phyloP scores from a whole-genome alignment of 2,113 vertebrate species.

The Catagonus wagneri region DNA sequence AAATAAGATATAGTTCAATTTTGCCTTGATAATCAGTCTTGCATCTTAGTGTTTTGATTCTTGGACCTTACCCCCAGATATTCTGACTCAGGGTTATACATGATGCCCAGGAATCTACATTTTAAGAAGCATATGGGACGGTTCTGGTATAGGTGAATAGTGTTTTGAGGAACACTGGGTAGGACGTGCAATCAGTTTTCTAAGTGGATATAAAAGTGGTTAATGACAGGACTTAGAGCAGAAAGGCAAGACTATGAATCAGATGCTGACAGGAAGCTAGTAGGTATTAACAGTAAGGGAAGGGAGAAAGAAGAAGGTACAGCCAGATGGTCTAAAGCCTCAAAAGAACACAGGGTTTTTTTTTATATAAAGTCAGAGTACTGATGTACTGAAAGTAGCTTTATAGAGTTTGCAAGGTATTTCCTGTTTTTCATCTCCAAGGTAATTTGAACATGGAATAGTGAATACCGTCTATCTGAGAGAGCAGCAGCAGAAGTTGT shows the following conservation, averaged over 20 bases:
- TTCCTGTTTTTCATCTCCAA: slow-evolving; percentile 3
- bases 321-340: neutral
- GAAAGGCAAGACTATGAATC: neutral
- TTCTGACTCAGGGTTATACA: neutral
- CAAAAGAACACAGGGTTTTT: neutral
- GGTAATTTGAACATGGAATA: neutral
- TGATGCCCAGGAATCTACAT: neutral
- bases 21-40: neutral
- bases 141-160: neutral
- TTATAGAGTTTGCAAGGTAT: neutral
- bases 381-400: neutral
- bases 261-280: neutral
- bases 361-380: neutral
- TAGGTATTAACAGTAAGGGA: neutral
- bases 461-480: neutral
- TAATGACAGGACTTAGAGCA: neutral
- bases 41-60: slow-evolving; percentile 5
- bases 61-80: neutral
- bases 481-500: neutral
- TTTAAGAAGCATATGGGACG: neutral
- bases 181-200: neutral
- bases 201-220: neutral
- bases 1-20: neutral
- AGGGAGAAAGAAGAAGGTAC: neutral
- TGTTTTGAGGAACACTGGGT: neutral